Percentiles rank a stretch among this genome's conserved stretches.
Evolutionary conservation across 1,140 invertebrate species (phyloP).

Genomic region (Euschistus heros): DNA sequence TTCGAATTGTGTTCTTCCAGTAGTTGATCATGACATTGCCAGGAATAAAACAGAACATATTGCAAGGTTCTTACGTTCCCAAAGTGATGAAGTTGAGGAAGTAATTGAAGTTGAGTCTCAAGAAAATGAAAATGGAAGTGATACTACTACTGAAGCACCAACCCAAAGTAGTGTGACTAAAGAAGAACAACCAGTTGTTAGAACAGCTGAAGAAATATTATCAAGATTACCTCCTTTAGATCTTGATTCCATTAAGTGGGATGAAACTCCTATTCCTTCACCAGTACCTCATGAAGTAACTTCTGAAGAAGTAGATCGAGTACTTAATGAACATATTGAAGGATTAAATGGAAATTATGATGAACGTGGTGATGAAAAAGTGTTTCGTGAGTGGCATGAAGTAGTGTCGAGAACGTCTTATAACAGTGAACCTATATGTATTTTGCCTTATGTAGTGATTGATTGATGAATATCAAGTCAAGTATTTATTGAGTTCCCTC

Average conservation of each 20-base stretch:
- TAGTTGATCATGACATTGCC: slow-evolving; percentile 30
- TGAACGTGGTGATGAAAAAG: slow-evolving; percentile 33
- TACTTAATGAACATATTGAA: slow-evolving; percentile 38
- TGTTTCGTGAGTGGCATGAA: slow-evolving; percentile 76
- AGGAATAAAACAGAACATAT: slow-evolving; percentile 46
- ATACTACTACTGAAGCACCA: not conserved
- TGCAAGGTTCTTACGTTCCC: slow-evolving; percentile 42
- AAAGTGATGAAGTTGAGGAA: slow-evolving; percentile 32
- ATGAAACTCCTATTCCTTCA: slow-evolving; percentile 32
- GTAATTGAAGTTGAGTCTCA: slow-evolving; percentile 18
- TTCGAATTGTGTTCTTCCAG: slow-evolving; percentile 36
- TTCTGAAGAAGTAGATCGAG: slow-evolving; percentile 36
- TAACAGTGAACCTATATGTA: slow-evolving; percentile 60
- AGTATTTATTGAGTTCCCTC: not conserved
- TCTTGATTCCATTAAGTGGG: slow-evolving; percentile 43
- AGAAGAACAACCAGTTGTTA: slow-evolving; percentile 17
- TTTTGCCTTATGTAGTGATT: slow-evolving; percentile 87
- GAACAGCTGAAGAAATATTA: slow-evolving; percentile 40
- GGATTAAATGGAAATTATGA: slow-evolving; percentile 54
- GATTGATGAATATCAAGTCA: slow-evolving; percentile 44
- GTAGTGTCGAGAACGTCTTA: slow-evolving; percentile 54
- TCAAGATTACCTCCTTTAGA: slow-evolving; percentile 51
- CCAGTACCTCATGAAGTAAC: slow-evolving; percentile 30
- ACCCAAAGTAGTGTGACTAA: slow-evolving; percentile 6
- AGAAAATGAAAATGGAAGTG: slow-evolving; percentile 24